Evolutionary conservation across 2,888 invertebrate species (phyloP), one percentile per base, ranked within the genome.

Genomic region (Drosophila nigricruria): DNA sequence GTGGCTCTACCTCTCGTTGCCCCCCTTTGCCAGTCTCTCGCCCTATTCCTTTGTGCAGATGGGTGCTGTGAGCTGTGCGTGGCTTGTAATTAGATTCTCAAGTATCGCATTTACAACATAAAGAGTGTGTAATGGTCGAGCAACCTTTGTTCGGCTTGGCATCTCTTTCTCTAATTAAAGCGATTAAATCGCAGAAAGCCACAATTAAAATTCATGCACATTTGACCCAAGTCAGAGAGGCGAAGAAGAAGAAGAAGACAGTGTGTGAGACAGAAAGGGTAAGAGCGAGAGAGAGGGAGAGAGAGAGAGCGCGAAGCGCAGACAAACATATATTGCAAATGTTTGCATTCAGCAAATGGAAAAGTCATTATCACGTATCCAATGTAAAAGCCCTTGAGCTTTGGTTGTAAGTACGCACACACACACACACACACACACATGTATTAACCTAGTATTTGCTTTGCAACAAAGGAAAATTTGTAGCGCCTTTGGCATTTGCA

Each of bases 61-160:
- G 43, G 14, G 43, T 5, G 18, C n/a, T n/a, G 34, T 36, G 38
- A n/a, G 16, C 27, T 62, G 60, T 49, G 70, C 45, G 43, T 60
- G 63, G 23, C 60, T 56, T 45, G 62, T 77, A 82, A 85, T 85
- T 89, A 80, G 80, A 79, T 82, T 88, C 89, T 85, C 69, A 70
- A 77, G 69, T 79, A 88, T 88, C 86, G 73, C 79, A 53, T 77
- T 86, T 70, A 77, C 72, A 59, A 57, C 40, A 62, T 66, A 73
- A 78, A 81, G 70, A 88, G 88, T 83, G 88, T 81, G 83, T 73
- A 84, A 72, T 86, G 87, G 84, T 74, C 84, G 74, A 63, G 70
- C 82, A 72, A 73, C 79, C 67, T 67, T 77, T 67, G 61, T 66
- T 59, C 54, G 27, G 20, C n/a, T 30, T 53, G 32, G 36, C 56